Evolutionary conservation across 2,113 vertebrate genomes (phyloP), one percentile per base, ranked within the genome.

Genomic region (Stegastes partitus): DNA sequence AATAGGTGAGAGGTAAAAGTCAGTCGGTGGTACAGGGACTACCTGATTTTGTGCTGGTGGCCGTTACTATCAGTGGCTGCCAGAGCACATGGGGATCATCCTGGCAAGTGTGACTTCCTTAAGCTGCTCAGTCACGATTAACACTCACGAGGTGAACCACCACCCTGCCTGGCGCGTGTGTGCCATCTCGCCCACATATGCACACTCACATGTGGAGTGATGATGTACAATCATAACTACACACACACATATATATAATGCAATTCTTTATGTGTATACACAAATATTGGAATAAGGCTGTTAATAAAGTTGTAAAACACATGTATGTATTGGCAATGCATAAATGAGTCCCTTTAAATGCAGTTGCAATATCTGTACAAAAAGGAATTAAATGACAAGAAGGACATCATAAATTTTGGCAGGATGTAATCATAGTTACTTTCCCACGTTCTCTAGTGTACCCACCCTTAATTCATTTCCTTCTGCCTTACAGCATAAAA

Each of bases 41-140:
- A 54, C 2, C 56, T 74, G 79, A 49, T 15, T 64, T 28, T 26
- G 7, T 56, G 54, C 49, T 62, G 77, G 82, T 82, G 74, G 82
- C 83, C 68, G 74, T 72, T 11, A 15, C 23, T 39, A 42, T 69
- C 49, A 72, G 66, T 34, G 39, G 65, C 34, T 65, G 81, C 77
- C 65, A 55, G 61, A 86, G 90, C 91, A 88, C 88, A 91, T 91
- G 91, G 86, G 85, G 83, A 82, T 93, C 86, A 92, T 76, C 83
- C 83, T 77, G 77, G 74, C 69, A 86, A 87, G 84, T 91, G 87
- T 91, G 89, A 94, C 90, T 92, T 92, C 87, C 81, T 82, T 93
- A 90, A 94, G 90, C 89, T 81, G 80, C 74, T 91, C 85, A 90
- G 64, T 89, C 88, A 91, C 66, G 80, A 86, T 88, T 89, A 88